phyloP scores from a whole-genome alignment of 2,797 vertebrate species.

The Telmatherina bonti region DNA sequence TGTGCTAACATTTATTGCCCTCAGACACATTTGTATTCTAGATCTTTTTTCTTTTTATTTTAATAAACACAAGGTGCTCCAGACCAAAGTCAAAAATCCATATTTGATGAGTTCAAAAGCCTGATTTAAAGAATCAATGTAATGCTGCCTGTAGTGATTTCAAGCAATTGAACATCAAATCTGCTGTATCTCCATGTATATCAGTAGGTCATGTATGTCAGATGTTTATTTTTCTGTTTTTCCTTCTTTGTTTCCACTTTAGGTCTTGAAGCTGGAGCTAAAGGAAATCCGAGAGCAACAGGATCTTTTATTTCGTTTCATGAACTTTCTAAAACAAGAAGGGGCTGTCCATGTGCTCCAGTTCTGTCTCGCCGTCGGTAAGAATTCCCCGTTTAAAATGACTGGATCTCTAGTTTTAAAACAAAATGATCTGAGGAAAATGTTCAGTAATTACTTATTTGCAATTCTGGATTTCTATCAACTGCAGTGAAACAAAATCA shows the following conservation, averaged over 20 bases:
- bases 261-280: constrained; percentile 94
- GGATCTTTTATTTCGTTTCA: constrained; percentile 96
- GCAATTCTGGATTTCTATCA: neutral
- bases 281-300: constrained; percentile 96
- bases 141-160: neutral
- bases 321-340: constrained; percentile 98
- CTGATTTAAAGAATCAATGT: neutral
- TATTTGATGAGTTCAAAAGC: neutral
- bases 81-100: neutral
- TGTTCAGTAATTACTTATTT: neutral
- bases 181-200: no score
- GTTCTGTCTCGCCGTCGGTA: constrained; percentile 96
- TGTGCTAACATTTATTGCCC: no score
- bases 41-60: no score
- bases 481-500: neutral
- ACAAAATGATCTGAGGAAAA: neutral
- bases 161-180: neutral
- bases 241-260: neutral
- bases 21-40: no score
- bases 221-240: neutral
- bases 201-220: neutral
- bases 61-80: neutral
- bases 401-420: neutral
- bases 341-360: constrained; percentile 96
- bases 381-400: constrained; percentile 41